Percentiles rank a stretch among this genome's conserved stretches.
Conservation (phyloP, 1,140 invertebrate genomes). For the Drosophila lowei region DNA sequence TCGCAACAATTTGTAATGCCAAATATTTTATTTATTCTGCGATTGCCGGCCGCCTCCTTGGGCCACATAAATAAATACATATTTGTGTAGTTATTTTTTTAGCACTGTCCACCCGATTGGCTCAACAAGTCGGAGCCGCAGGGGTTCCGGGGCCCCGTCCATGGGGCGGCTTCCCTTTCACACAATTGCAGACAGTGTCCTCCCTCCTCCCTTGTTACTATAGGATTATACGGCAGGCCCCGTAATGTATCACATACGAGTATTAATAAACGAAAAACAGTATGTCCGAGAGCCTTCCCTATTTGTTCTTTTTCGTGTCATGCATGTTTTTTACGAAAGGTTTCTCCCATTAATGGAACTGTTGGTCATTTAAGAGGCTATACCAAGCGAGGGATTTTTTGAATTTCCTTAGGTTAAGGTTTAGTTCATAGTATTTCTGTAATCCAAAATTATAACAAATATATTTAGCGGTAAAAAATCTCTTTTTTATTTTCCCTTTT, state of each 20-base stretch:
- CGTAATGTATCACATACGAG: slow-evolving; percentile 23
- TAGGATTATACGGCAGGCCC: slow-evolving; percentile 3
- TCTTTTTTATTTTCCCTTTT: too few relatives aligned
- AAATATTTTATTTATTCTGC: slow-evolving; percentile 75
- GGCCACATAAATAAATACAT: slow-evolving; percentile 68
- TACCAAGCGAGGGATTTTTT: too few relatives aligned
- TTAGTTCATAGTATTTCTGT: too few relatives aligned
- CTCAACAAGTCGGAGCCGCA: slow-evolving; percentile 66
- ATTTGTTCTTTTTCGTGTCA: slow-evolving; percentile 15
- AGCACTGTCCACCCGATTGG: slow-evolving; percentile 46
- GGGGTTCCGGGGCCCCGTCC: slow-evolving; percentile 21
- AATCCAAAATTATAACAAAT: too few relatives aligned
- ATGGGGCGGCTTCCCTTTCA: slow-evolving; percentile 19
- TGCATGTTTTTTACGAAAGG: background rate
- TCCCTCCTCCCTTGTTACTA: background rate
- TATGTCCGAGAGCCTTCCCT: background rate
- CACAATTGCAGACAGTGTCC: slow-evolving; percentile 24
- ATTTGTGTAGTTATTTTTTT: slow-evolving; percentile 64
- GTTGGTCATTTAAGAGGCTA: too few relatives aligned
- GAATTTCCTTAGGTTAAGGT: too few relatives aligned
- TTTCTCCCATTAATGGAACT: too few relatives aligned
- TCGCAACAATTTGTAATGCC: slow-evolving; percentile 80
- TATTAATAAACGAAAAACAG: slow-evolving; percentile 8
- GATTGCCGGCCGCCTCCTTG: slow-evolving; percentile 50
- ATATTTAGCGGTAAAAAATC: background rate